Evolutionary conservation across 2,113 vertebrate genomes (phyloP).

Genomic region (Trematocara macrostoma): DNA sequence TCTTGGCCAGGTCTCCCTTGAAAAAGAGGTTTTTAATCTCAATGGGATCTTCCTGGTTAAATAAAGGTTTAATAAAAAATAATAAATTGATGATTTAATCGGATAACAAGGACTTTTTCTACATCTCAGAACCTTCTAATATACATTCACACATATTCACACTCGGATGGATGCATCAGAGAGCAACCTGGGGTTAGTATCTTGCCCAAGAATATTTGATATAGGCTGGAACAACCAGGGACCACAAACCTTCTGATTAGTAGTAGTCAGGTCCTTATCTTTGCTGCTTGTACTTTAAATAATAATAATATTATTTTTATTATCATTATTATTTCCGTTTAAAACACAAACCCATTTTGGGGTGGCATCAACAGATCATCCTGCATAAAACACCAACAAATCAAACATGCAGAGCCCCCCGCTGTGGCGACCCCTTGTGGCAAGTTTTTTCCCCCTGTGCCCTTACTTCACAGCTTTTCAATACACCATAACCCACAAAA

Average conservation of each 20-base stretch:
- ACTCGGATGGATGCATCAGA: no score
- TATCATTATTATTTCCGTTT: neutral
- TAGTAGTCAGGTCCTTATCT: neutral
- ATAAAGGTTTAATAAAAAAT: no score
- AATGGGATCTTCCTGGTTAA: no score
- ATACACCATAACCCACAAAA: neutral
- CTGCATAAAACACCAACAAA: neutral
- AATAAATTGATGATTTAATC: no score
- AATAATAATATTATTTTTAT: neutral
- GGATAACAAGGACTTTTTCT: neutral
- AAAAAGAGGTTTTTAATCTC: no score
- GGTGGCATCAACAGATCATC: neutral
- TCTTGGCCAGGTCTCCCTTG: no score
- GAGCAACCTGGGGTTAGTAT: neutral
- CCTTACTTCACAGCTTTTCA: neutral
- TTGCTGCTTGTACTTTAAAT: neutral
- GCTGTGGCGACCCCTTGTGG: neutral
- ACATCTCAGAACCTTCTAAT: neutral
- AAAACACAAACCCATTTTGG: neutral
- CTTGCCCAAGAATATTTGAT: neutral
- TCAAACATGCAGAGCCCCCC: neutral
- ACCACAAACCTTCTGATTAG: neutral
- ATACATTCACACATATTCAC: no score
- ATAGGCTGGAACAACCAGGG: neutral
- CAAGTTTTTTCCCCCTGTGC: neutral